Evolutionary conservation across 1,140 invertebrate species (phyloP).

Genomic region (Lethrus apterus): DNA sequence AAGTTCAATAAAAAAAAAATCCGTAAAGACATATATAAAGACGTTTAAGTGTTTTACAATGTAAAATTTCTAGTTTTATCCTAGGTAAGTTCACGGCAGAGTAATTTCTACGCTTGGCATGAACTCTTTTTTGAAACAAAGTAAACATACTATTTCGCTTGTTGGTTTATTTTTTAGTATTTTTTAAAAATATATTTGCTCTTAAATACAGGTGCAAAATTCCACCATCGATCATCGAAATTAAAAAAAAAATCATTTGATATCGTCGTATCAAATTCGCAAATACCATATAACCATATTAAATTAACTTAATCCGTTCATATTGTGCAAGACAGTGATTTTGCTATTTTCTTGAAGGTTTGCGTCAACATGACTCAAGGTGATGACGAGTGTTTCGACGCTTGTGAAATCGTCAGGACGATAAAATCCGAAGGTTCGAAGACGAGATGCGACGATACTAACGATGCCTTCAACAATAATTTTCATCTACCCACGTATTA

Average conservation of each 20-base stretch:
- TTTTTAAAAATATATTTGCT: too few species aligned
- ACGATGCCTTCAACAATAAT: conserved; percentile 1
- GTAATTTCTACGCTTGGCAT: too few species aligned
- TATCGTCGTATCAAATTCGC: not conserved
- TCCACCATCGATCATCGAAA: too few species aligned
- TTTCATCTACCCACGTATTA: conserved; percentile 4
- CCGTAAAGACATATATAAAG: too few species aligned
- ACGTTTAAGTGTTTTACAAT: too few species aligned
- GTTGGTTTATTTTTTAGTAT: too few species aligned
- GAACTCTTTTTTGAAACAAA: too few species aligned
- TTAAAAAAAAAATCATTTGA: not conserved
- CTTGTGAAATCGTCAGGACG: not conserved
- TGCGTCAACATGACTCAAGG: not conserved
- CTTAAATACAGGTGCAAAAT: too few species aligned
- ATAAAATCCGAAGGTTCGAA: not conserved
- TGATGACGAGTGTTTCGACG: not conserved
- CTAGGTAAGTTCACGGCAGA: too few species aligned
- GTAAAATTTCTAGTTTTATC: too few species aligned
- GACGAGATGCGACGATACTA: conserved; percentile 4
- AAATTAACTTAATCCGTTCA: not conserved
- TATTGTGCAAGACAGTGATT: not conserved
- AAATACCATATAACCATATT: not conserved
- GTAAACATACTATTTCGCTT: too few species aligned
- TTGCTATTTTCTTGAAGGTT: not conserved
- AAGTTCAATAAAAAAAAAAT: too few species aligned